Conservation (phyloP, 2,797 vertebrate species). For the Sciurus carolinensis region DNA sequence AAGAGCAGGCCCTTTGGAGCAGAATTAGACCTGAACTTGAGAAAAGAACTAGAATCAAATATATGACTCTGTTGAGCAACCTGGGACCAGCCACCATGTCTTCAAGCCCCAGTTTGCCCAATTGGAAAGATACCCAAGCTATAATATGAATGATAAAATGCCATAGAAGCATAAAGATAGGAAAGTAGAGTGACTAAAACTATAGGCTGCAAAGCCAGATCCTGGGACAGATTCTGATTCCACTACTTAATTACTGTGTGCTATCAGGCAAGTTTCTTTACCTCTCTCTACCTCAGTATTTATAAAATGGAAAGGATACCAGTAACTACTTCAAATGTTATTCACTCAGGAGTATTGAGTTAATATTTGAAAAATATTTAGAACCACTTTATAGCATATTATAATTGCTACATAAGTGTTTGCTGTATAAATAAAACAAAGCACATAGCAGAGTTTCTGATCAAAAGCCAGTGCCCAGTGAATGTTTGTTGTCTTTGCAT, state of each 20-base stretch:
- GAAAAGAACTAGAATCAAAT: not conserved
- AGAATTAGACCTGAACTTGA: not conserved
- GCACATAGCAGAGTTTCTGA: not conserved
- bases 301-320: not conserved
- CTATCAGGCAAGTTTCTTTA: not conserved
- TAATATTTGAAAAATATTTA: constrained; percentile 3
- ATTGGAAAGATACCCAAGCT: not conserved
- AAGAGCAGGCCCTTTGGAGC: not conserved
- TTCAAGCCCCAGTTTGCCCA: not conserved
- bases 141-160: not conserved
- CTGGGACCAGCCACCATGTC: not conserved
- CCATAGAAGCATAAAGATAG: too few species aligned
- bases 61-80: not conserved
- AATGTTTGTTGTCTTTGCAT: constrained; percentile 46
- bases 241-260: not conserved
- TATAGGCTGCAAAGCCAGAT: not conserved
- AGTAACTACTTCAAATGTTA: not conserved
- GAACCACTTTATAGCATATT: not conserved
- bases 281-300: not conserved
- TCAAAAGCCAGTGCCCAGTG: constrained; percentile 26
- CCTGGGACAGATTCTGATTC: not conserved
- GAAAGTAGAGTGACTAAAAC: not conserved
- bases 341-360: not conserved
- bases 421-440: constrained; percentile 49
- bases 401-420: not conserved